Evolutionary conservation across 2,113 vertebrate species (phyloP).

Genomic region (Clarias magur): DNA sequence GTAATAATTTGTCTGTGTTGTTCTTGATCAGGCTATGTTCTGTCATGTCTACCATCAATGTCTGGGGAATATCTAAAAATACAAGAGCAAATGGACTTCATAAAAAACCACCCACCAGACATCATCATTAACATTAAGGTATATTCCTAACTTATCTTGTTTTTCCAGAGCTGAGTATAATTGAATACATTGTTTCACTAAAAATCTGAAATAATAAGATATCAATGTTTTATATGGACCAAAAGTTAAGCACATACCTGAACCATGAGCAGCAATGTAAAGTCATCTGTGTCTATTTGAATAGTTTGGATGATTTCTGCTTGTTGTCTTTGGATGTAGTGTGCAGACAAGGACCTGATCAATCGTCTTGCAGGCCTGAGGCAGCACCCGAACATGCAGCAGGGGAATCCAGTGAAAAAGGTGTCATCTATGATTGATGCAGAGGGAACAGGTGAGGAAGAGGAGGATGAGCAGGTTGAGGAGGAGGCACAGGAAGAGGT

Average conservation of each 20-base stretch:
- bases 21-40: constrained; percentile 82
- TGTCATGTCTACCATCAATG: constrained; percentile 85
- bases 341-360: constrained; percentile 82
- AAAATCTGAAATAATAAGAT: not conserved
- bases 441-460: constrained; percentile 52
- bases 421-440: constrained; percentile 51
- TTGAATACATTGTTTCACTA: not conserved
- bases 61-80: constrained; percentile 79
- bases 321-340: constrained; percentile 68
- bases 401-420: constrained; percentile 75
- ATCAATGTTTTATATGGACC: not conserved
- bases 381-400: constrained; percentile 74
- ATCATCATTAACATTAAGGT: constrained; percentile 97
- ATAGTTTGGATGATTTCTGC: not conserved
- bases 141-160: constrained; percentile 24
- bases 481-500: constrained; percentile 62
- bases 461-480: constrained; percentile 54
- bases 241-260: not conserved
- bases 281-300: not conserved
- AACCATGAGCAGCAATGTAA: not conserved
- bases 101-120: constrained; percentile 85
- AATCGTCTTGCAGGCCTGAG: constrained; percentile 80
- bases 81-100: constrained; percentile 81
- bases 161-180: not conserved
- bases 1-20: constrained; percentile 1